A percentile compares a stretch with the other conserved stretches of the same genome.
These are phyloP conservation scores for Phataginus tetradactyla DNA, from an alignment of 2,797 vertebrate genomes.

Conservation along the genomic window DNA sequence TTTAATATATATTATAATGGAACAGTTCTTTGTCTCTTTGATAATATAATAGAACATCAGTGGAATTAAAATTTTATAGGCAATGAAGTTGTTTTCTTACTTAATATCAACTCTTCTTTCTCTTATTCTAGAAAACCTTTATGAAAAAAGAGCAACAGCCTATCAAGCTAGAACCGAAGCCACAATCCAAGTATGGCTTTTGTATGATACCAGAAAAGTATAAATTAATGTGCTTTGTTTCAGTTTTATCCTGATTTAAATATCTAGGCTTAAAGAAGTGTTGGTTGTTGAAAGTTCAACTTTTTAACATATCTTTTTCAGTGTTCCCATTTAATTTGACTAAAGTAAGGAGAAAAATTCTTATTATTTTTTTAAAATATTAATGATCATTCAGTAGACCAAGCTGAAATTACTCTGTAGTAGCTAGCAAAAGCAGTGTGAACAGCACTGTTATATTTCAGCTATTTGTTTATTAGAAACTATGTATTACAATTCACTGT, in stretches of 20 bases:
- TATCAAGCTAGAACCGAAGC: background rate
- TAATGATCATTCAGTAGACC: background rate
- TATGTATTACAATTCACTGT: background rate
- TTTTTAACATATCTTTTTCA: background rate
- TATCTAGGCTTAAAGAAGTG: background rate
- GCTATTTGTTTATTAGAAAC: background rate
- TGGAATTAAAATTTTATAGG: constrained; percentile 16
- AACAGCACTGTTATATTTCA: background rate
- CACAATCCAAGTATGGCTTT: constrained; percentile 28
- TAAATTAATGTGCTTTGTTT: background rate
- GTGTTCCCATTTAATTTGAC: background rate
- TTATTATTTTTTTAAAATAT: background rate
- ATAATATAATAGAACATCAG: constrained; percentile 4
- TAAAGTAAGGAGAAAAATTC: background rate
- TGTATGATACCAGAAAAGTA: background rate
- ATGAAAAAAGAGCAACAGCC: background rate
- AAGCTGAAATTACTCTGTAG: background rate
- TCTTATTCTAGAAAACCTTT: constrained; percentile 50
- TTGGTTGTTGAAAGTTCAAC: background rate
- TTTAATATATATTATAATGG: background rate
- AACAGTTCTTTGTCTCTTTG: background rate
- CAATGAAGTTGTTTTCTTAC: constrained; percentile 21
- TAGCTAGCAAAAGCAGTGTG: background rate
- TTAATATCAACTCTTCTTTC: constrained; percentile 15
- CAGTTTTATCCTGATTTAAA: background rate